Evolutionary conservation across 2,888 invertebrate genomes (phyloP).

Genomic region (Thecocarcelia acutangulata): DNA sequence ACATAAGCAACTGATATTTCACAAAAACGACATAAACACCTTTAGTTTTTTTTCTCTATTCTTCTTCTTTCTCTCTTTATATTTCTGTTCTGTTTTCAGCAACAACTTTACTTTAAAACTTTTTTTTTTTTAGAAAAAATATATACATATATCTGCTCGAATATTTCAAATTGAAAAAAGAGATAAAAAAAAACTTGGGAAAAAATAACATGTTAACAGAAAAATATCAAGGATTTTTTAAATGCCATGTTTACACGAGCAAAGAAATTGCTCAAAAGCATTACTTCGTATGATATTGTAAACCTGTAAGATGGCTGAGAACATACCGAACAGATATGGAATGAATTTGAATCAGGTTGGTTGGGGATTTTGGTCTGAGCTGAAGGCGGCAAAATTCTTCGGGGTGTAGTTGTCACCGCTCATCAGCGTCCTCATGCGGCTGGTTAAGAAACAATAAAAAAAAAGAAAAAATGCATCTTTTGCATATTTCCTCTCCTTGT

Average conservation of each 20-base stretch:
- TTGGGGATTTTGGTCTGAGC: no score
- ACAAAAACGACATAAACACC: constrained; percentile 79
- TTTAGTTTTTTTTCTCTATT: constrained; percentile 51
- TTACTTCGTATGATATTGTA: no score
- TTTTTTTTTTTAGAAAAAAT: constrained; percentile 11
- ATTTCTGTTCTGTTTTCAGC: constrained; percentile 19
- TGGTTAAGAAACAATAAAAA: no score
- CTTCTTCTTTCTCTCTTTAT: background rate
- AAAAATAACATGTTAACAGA: constrained; percentile 44
- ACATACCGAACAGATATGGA: no score
- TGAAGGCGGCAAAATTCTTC: no score
- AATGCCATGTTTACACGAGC: constrained; percentile 18
- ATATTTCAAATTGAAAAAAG: background rate
- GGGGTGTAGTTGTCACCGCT: no score
- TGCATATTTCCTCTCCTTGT: no score
- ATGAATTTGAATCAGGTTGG: no score
- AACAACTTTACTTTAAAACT: constrained; percentile 15
- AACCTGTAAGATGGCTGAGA: no score
- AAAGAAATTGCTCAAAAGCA: background rate
- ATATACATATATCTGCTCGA: constrained; percentile 34
- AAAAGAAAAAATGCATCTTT: no score
- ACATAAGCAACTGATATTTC: constrained; percentile 79
- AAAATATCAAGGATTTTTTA: constrained; percentile 56
- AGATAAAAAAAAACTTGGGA: background rate
- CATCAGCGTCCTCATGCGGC: no score